Evolutionary conservation across 2,888 invertebrate genomes (phyloP), one percentile per base, ranked within the genome.

Genomic region (Asteroscopus sphinx): DNA sequence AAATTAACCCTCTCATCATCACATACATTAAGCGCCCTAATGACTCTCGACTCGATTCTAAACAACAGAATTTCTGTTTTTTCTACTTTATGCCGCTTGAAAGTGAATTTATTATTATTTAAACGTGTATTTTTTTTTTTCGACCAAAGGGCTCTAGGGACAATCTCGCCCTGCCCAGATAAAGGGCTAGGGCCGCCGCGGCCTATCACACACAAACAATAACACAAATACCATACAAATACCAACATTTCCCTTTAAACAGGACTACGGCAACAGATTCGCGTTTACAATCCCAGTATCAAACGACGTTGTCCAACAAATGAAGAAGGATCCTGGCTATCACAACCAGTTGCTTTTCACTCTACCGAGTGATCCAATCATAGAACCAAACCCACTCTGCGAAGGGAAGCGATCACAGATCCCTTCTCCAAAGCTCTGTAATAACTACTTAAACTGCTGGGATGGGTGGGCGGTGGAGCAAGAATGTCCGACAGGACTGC

Each of bases 371-470:
- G 86, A 91, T 4, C 83, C 90, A 0, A 51, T 84, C 0, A 83
- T 93, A 0, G 85, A 88, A 49, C 83, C 82, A 0, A 90, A 89
- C 64, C 77, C 88, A 0, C 71, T 89, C 0, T 95, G 95, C 58
- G 77, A 89, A 26, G 89, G 91, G 8, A 91, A 93, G 26, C 89
- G 96, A 41, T 95, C 96, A 2, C 96, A 96, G 80, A 96, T 96
- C 66, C 95, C 96, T 0, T 95, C 95, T 8, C 91, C 94, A 0
- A 91, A 85, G 25, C 84, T 93, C 4, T 97, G 96, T 76, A 94
- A 95, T 36, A 95, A 94, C 73, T 97, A 96, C 81, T 77, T 96
- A 11, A 96, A 96, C 83, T 97, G 96, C 80, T 96, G 96, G 96
- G 96, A 96, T 71, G 96, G 96, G 0, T 93, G 94, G 68, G 96